A percentile compares a stretch with the other conserved stretches of the same genome.
phyloP scores from a whole-genome alignment of 2,888 invertebrate genomes.

The Drosophila fungiperda region DNA sequence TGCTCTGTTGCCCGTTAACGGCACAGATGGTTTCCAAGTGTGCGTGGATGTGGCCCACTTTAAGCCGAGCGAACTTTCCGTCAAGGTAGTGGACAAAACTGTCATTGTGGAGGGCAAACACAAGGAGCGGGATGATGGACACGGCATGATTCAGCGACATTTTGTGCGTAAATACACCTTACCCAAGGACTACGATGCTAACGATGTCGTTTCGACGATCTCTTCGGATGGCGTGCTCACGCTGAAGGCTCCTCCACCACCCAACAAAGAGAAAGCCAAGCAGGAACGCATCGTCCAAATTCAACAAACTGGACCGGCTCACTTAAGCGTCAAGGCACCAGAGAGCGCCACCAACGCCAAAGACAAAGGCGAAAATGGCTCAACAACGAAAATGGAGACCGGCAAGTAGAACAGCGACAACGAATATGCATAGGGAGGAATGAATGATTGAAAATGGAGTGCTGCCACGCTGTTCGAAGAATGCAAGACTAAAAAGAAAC shows the following conservation, averaged over 20 bases:
- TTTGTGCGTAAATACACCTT: slow-evolving; percentile 90
- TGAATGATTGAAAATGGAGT: slow-evolving; percentile 14
- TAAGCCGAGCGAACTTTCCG: slow-evolving; percentile 89
- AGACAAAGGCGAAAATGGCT: slow-evolving; percentile 54
- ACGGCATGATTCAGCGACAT: slow-evolving; percentile 90
- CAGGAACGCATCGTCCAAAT: slow-evolving; percentile 87
- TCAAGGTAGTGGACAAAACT: slow-evolving; percentile 90
- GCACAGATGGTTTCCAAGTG: slow-evolving; percentile 89
- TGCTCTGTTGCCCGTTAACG: slow-evolving; percentile 74
- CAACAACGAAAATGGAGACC: slow-evolving; percentile 50
- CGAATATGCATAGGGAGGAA: not conserved
- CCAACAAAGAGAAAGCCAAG: slow-evolving; percentile 63
- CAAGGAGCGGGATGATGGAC: slow-evolving; percentile 90
- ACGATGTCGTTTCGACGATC: slow-evolving; percentile 89
- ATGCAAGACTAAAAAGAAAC: slow-evolving; percentile 41
- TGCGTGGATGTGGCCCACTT: slow-evolving; percentile 89
- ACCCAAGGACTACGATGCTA: slow-evolving; percentile 91
- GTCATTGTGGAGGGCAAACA: slow-evolving; percentile 91
- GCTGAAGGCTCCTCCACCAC: slow-evolving; percentile 88
- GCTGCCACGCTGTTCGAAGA: slow-evolving; percentile 41
- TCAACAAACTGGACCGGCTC: slow-evolving; percentile 87
- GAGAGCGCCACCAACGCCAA: slow-evolving; percentile 84
- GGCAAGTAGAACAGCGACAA: slow-evolving; percentile 37
- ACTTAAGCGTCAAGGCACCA: slow-evolving; percentile 86
- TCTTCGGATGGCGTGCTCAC: slow-evolving; percentile 91